Conservation (phyloP, 2,113 vertebrate species). For the Engystomops pustulosus region DNA sequence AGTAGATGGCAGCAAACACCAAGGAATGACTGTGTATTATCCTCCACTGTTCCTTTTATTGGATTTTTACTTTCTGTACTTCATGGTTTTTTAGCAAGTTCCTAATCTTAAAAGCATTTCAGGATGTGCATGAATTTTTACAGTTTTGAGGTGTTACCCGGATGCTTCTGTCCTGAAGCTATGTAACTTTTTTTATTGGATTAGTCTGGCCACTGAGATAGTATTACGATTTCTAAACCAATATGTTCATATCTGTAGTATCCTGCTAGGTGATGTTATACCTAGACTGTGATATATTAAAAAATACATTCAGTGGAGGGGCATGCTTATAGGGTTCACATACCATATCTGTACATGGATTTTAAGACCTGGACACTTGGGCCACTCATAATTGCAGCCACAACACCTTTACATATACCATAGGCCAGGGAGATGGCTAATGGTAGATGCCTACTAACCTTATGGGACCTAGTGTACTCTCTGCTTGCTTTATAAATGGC, state of each 20-base stretch:
- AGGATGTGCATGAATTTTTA: constrained; percentile 36
- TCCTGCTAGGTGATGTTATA: neutral
- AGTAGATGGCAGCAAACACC: constrained; percentile 77
- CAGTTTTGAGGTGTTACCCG: constrained; percentile 62
- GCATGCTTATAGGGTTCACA: neutral
- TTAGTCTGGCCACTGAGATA: constrained; percentile 10
- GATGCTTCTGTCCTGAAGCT: constrained; percentile 19
- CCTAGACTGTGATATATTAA: neutral
- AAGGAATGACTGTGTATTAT: constrained; percentile 70
- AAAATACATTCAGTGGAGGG: neutral
- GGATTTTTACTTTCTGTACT: constrained; percentile 66
- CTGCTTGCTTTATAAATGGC: no score
- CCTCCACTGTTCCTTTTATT: constrained; percentile 65
- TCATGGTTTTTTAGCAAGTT: constrained; percentile 66
- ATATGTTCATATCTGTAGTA: constrained; percentile 18
- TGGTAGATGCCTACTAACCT: no score
- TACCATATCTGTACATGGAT: no score
- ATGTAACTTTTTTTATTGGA: constrained; percentile 28
- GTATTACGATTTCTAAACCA: neutral
- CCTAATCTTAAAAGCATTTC: constrained; percentile 27
- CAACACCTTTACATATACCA: no score
- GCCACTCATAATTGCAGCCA: no score
- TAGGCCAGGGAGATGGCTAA: no score
- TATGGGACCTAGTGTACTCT: no score
- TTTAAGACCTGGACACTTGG: no score